These are phyloP conservation scores for Leptinotarsa defecta DNA, from an alignment of 1,140 invertebrate species.

Conservation along the genomic window DNA sequence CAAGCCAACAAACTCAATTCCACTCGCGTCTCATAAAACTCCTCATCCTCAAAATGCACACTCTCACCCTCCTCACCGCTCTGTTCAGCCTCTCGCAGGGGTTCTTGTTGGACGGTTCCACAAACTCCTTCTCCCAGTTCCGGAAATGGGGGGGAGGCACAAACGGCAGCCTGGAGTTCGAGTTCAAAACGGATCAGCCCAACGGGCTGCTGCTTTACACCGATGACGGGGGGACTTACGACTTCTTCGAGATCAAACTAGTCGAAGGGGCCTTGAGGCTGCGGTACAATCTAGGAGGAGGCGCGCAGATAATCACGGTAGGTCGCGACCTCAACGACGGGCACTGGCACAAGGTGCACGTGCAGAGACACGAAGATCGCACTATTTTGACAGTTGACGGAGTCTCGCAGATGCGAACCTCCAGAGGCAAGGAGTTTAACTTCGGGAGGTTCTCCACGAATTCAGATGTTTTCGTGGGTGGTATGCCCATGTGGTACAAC, in stretches of 20 bases:
- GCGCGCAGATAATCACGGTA: constrained; percentile 85
- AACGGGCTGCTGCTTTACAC: constrained; percentile 90
- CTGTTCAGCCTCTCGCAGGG: constrained; percentile 35
- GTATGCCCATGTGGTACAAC: constrained; percentile 87
- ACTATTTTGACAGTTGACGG: constrained; percentile 83
- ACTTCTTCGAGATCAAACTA: constrained; percentile 94
- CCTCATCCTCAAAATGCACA: neutral
- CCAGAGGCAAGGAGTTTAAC: constrained; percentile 81
- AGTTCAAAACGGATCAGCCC: constrained; percentile 89
- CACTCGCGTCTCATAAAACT: neutral
- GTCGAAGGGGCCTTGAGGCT: constrained; percentile 87
- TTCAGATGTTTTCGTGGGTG: constrained; percentile 90
- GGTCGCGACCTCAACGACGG: constrained; percentile 85
- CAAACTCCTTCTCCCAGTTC: constrained; percentile 87
- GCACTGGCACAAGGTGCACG: constrained; percentile 88
- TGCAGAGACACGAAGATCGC: constrained; percentile 74
- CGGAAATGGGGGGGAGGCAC: constrained; percentile 85
- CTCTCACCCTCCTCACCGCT: neutral
- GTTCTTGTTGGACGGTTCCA: constrained; percentile 81
- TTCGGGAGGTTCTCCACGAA: constrained; percentile 84
- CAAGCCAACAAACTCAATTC: neutral
- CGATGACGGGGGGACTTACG: constrained; percentile 90
- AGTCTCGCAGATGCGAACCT: constrained; percentile 72
- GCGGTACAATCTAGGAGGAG: constrained; percentile 84
- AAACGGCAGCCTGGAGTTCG: constrained; percentile 86